Base-by-base conservation (phyloP, 1,140 invertebrate genomes). In the Eumaeus atala region DNA sequence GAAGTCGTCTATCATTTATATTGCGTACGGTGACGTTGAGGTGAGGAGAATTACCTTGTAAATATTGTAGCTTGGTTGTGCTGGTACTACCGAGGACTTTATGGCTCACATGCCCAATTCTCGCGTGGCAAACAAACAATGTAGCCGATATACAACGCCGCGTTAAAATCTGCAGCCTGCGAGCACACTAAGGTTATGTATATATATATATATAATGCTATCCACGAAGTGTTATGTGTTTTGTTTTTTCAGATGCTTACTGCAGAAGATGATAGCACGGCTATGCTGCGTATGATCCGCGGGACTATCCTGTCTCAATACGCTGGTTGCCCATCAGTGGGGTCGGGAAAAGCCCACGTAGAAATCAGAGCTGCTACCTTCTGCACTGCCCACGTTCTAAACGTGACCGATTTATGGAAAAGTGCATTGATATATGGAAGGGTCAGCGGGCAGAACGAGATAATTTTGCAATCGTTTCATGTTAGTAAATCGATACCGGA, bases 191-290 rank as follows among this genome's bases (percentile, higher is more conserved):
- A n/a, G n/a, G n/a, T n/a, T n/a, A n/a, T n/a, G n/a, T n/a, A n/a
- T n/a, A n/a, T n/a, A 16, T 9, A 42, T 4, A 12, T 16, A 42
- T 12, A 8, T 0, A 3, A 42, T 12, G 3, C 7, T 3, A 4
- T 16, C 12, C 12, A 12, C 6, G 9, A 14, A 3, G 17, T 5
- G 0, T 16, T 9, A 47, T 18, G 16, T 18, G 16, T 18, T 16
- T 5, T 47, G 17, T 21, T 35, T 0, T 49, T 34, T 0, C 38
- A 81, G 81, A 79, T 84, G 78, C 36, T 84, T 47, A 80, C 81
- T 34, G 78, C 81, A 2, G 81, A 84, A 42, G 81, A 84, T 47
- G 78, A 84, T 54, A 67, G 49, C n/a, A 82, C 81, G 9, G 69
- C 77, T 0, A 68, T 84, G 34, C 56, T 84, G 16, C 72, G 81